Conservation (phyloP, 2,888 invertebrate genomes). For the Oithona nana region DNA sequence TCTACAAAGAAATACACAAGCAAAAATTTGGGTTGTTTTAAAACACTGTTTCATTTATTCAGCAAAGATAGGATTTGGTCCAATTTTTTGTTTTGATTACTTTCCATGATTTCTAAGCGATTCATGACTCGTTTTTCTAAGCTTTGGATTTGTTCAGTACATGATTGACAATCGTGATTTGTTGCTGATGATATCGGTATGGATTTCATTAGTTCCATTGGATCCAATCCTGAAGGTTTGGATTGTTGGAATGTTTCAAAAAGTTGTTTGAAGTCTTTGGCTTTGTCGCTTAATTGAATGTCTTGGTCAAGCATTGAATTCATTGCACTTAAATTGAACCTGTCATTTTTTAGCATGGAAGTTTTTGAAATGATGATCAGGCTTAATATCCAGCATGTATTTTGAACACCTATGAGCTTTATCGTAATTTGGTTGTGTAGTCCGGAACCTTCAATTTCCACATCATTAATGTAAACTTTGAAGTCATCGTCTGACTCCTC, state of each 20-base stretch:
- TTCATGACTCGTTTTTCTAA: too few relatives aligned
- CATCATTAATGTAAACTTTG: not conserved
- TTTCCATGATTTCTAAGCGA: too few relatives aligned
- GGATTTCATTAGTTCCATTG: too few relatives aligned
- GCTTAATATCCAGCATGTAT: not conserved
- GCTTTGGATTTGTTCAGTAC: too few relatives aligned
- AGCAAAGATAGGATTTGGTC: not conserved
- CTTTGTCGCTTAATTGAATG: not conserved
- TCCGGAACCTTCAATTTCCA: not conserved
- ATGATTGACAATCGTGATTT: too few relatives aligned
- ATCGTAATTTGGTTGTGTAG: not conserved
- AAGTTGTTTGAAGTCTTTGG: not conserved
- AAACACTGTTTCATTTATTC: too few relatives aligned
- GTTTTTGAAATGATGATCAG: not conserved
- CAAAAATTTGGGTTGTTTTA: too few relatives aligned
- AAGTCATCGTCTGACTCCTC: not conserved
- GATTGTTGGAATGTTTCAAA: not conserved
- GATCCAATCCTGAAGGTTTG: not conserved
- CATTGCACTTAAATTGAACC: not conserved
- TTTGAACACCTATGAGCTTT: not conserved
- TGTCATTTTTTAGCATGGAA: not conserved
- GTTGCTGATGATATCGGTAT: too few relatives aligned
- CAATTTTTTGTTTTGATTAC: not conserved
- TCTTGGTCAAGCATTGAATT: not conserved
- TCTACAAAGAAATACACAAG: too few relatives aligned